Evolutionary conservation across 1,140 invertebrate genomes (phyloP).

Genomic region (Pseudomyrmex concolor): DNA sequence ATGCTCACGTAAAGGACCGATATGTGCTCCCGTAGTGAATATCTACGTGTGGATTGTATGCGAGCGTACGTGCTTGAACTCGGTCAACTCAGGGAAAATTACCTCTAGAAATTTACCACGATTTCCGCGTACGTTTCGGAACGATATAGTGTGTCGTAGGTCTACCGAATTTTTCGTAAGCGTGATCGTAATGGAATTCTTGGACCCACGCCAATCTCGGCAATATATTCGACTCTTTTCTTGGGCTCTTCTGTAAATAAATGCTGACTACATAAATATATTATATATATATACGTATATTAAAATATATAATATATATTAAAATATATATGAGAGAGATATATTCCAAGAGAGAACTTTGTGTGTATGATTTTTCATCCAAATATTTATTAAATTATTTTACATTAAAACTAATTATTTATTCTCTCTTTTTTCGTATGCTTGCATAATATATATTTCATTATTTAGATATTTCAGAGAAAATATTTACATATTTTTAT

Average conservation of each 20-base stretch:
- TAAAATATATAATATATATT: no score
- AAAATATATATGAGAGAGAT: no score
- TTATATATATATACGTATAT: no score
- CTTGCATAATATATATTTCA: no score
- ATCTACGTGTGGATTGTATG: slow-evolving; percentile 43
- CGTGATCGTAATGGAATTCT: slow-evolving; percentile 29
- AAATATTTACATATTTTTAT: no score
- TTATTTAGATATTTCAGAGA: no score
- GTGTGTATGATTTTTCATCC: no score
- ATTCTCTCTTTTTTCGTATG: no score
- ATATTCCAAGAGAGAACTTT: no score
- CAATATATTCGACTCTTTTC: slow-evolving; percentile 4
- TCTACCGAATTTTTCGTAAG: slow-evolving; percentile 31
- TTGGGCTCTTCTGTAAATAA: neutral
- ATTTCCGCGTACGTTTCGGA: slow-evolving; percentile 49
- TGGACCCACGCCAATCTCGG: neutral
- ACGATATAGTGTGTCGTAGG: slow-evolving; percentile 26
- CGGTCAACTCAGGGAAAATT: slow-evolving; percentile 47
- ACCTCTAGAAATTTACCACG: slow-evolving; percentile 46
- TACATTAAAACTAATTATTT: no score
- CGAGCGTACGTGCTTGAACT: slow-evolving; percentile 51
- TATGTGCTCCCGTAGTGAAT: slow-evolving; percentile 22
- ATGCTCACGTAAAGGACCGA: slow-evolving; percentile 21
- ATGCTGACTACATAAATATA: neutral
- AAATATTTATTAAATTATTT: no score